phyloP scores from a whole-genome alignment of 1,140 invertebrate genomes.

The Drosophila nebulosa region DNA sequence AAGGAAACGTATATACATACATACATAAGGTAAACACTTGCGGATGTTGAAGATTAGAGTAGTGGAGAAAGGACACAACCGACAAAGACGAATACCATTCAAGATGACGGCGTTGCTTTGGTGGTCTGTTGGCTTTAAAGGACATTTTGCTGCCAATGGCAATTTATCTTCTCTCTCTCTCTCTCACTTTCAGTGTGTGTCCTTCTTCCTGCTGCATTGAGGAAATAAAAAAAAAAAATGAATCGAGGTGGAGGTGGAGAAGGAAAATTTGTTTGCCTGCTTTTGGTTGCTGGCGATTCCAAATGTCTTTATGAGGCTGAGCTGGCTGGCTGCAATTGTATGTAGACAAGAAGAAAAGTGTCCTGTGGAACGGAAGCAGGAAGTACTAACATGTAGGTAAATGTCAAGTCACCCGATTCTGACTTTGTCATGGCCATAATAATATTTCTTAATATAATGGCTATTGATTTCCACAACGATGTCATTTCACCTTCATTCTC shows the following conservation, averaged over 20 bases:
- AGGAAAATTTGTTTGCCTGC: constrained; percentile 63
- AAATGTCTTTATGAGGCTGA: constrained; percentile 56
- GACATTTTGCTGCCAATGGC: constrained; percentile 67
- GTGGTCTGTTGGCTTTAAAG: constrained; percentile 75
- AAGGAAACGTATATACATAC: constrained; percentile 50
- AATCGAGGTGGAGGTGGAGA: background rate
- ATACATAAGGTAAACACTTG: constrained; percentile 71
- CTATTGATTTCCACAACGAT: constrained; percentile 41
- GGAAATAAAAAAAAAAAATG: constrained; percentile 39
- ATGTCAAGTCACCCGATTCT: constrained; percentile 64
- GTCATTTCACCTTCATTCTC: background rate
- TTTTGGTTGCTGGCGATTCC: constrained; percentile 13
- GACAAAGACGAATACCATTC: background rate
- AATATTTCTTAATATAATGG: constrained; percentile 39
- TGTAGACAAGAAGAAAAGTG: constrained; percentile 38
- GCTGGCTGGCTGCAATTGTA: constrained; percentile 35
- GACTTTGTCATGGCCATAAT: constrained; percentile 37
- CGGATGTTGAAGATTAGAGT: constrained; percentile 65
- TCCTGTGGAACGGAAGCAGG: constrained; percentile 58
- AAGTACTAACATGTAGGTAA: constrained; percentile 65
- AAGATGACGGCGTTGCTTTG: constrained; percentile 11
- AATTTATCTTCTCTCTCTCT: constrained; percentile 57
- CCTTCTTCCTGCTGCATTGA: constrained; percentile 30
- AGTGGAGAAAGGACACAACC: background rate
- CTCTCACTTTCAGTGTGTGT: background rate